Base-by-base conservation (phyloP, 2,888 invertebrate species). In the Oscheius onirici region DNA sequence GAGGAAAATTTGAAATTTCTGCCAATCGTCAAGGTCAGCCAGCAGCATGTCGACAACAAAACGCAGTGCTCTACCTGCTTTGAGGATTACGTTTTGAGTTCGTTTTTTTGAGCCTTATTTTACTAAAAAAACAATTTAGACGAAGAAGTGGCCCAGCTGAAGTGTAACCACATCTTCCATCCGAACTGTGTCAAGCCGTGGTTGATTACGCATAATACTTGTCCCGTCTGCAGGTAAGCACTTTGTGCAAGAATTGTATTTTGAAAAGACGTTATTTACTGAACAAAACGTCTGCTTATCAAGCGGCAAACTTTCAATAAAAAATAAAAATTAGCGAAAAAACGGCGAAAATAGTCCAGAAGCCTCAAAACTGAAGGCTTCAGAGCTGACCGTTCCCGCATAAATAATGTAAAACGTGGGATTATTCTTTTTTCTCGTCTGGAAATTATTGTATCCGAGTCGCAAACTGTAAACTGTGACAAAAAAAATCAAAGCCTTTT, bases 1-100 rank as follows among this genome's bases (percentile, higher is more conserved):
- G 63, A 63, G 20, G 54, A 70, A 8, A 24, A 70, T 2, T 44
- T 70, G 40, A 28, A 28, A n/a, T 11, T n/a, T 22, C 20, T 70
- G 2, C 70, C 70, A 3, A 70, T 70, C 17, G 51, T 41, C 8
- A 52, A 63, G 43, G 73, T 81, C 10, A 72, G 60, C 1, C 73
- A 79, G 54, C 57, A 70, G 22, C 80, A 83, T 13, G 76, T 83
- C 6, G 77, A 80, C 26, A 76, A 80, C 51, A 73, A 73, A 5
- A 73, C 72, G 0, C 81, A 83, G 71, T 83, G 83, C 69, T 75
- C 80, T 13, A 80, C 79, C 3, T 83, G 83, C 70, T 78, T 83
- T 57, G 83, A 81, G 22, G 74, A 69, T 0, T 83, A 79, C 74
- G 73, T 71, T 13, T 44, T 77, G 20, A 77, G 76, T 76, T 10